Conservation (phyloP, 2,797 vertebrate species). For the Hemitrygon akajei region DNA sequence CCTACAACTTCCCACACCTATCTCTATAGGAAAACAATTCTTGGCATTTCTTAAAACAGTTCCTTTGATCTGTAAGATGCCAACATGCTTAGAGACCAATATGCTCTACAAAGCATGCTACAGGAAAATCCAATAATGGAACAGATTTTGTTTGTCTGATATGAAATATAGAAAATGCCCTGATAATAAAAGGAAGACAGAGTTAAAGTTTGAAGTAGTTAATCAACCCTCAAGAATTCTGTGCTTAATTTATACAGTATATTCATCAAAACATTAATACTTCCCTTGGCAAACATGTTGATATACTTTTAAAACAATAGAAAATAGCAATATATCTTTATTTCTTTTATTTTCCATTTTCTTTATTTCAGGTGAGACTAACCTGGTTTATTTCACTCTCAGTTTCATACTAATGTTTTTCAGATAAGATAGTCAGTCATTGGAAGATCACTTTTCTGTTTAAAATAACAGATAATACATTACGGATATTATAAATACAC, state of each 20-base stretch:
- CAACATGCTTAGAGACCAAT: no score
- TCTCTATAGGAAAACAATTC: no score
- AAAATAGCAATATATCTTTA: background rate
- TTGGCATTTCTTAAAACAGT: no score
- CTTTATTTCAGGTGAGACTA: background rate
- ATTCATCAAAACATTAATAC: background rate
- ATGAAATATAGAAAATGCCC: no score
- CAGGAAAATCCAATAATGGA: no score
- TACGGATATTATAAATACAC: background rate
- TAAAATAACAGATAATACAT: background rate
- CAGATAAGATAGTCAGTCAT: background rate
- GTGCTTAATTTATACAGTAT: background rate
- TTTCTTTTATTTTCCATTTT: background rate
- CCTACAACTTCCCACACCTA: no score
- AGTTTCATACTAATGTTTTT: background rate
- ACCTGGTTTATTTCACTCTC: background rate
- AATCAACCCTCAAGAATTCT: background rate
- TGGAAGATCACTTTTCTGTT: background rate
- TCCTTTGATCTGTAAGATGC: no score
- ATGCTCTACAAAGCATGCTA: no score
- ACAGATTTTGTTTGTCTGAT: no score
- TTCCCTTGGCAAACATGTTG: background rate
- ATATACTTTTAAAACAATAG: background rate
- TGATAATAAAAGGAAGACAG: no score
- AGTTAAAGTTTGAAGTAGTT: background rate